Evolutionary conservation across 2,113 vertebrate species (phyloP).

Genomic region (Protomyctophum bolini): DNA sequence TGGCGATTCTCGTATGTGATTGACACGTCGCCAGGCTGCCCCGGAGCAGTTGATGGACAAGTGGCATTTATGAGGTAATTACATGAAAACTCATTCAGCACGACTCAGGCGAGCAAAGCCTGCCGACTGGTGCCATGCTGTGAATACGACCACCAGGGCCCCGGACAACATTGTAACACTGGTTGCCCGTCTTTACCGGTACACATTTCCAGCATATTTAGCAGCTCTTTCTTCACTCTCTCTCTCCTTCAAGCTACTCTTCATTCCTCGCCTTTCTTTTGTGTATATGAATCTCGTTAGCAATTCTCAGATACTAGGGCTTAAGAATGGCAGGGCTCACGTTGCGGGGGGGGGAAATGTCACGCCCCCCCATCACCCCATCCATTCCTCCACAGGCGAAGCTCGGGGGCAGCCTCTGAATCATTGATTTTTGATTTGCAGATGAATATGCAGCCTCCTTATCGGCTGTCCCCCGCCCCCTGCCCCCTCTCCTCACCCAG

Average conservation of each 20-base stretch:
- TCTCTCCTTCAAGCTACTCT: constrained; percentile 17
- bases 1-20: constrained; percentile 69
- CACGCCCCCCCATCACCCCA: constrained; percentile 57
- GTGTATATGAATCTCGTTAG: constrained; percentile 56
- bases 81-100: constrained; percentile 72
- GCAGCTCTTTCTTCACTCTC: constrained; percentile 40
- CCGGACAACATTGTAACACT: constrained; percentile 49
- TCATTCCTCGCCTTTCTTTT: constrained; percentile 55
- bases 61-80: constrained; percentile 83
- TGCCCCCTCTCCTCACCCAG: constrained; percentile 45
- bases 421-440: constrained; percentile 84
- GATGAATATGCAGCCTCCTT: constrained; percentile 86
- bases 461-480: constrained; percentile 53
- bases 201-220: constrained; percentile 70
- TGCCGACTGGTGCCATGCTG: constrained; percentile 37
- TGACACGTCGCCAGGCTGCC: constrained; percentile 71
- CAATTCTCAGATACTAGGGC: constrained; percentile 30
- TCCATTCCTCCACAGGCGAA: constrained; percentile 74
- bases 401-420: constrained; percentile 78
- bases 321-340: constrained; percentile 65
- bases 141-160: constrained; percentile 47
- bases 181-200: constrained; percentile 38
- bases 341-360: constrained; percentile 78
- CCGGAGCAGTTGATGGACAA: constrained; percentile 74
- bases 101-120: constrained; percentile 45